phyloP scores from a whole-genome alignment of 2,113 vertebrate genomes.

The Aegithalos caudatus region DNA sequence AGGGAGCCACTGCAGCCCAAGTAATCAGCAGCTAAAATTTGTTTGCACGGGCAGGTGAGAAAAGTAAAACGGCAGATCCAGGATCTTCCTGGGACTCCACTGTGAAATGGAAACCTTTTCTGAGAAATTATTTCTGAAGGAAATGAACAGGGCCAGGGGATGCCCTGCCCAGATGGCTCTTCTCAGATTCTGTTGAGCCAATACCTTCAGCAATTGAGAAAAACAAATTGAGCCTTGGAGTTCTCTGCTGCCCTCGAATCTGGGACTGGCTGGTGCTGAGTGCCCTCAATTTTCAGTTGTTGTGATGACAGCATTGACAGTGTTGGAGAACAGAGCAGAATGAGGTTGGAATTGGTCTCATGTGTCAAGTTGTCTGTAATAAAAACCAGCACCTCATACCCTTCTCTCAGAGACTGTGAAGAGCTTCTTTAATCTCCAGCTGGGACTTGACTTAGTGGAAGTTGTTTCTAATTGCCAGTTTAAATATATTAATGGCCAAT shows the following conservation, averaged over 20 bases:
- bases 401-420: not conserved
- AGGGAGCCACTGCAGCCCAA: slow-evolving; percentile 7
- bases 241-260: not conserved
- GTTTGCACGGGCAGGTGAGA: not conserved
- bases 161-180: not conserved
- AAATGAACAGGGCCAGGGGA: not conserved
- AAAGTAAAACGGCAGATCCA: not conserved
- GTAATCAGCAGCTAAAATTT: not conserved
- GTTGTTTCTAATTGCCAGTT: not conserved
- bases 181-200: not conserved
- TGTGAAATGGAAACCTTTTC: not conserved
- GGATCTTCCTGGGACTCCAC: not conserved
- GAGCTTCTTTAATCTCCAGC: not conserved
- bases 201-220: not conserved
- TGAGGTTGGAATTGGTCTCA: not conserved
- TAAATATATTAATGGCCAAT: not conserved
- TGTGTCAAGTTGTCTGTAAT: not conserved
- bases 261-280: not conserved
- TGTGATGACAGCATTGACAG: not conserved
- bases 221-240: not conserved
- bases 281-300: not conserved
- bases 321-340: not conserved
- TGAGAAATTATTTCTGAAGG: not conserved
- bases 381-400: not conserved
- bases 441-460: not conserved